Base-by-base conservation (phyloP, 1,140 invertebrate species). In the Lordiphosa collinella region DNA sequence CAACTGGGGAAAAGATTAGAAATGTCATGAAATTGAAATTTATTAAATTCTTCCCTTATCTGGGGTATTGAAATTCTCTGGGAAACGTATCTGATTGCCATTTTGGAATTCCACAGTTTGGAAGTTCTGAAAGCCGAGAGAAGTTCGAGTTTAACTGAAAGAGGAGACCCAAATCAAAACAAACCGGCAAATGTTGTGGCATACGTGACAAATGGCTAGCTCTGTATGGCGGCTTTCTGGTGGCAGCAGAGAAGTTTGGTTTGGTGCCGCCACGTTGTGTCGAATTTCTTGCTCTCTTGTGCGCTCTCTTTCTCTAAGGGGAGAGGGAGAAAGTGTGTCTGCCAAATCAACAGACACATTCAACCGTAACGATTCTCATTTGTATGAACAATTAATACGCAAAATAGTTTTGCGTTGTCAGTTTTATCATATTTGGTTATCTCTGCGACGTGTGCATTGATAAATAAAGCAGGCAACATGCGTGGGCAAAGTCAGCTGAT, bases 191-290 rank as follows among this genome's bases (percentile, higher is more conserved):
- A 43, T 40, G 8, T 53, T 64, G 49, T 60, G 71, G 76, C 52
- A 48, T 82, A 82, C 78, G 78, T 84, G 78, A 69, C 78, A 62
- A 78, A 53, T 41, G 9, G 58, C 25, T 9, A 47, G 52, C 34
- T 44, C 13, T 41, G 11, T 41, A 84, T 82, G 76, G 71, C 76
- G 36, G 52, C 35, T 40, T 12, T 13, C 11, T 43, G 36, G 59
- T 65, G 61, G 55, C 65, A 22, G n/a, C 8, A 43, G 40, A 43
- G 25, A 22, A 22, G 18, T 25, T 25, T 12, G n/a, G 2, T 25
- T 43, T 12, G 1, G 40, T 22, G 5, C n/a, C 32, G 32, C 47
- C 47, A 49, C 47, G 47, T 49, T 36, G n/a, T 25, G n/a, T 12
- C 22, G 25, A 11, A 16, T 40, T 40, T 40, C 10, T 40, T 12